Base-by-base conservation (phyloP, 2,113 vertebrate species). In the Hystrix cristata region DNA sequence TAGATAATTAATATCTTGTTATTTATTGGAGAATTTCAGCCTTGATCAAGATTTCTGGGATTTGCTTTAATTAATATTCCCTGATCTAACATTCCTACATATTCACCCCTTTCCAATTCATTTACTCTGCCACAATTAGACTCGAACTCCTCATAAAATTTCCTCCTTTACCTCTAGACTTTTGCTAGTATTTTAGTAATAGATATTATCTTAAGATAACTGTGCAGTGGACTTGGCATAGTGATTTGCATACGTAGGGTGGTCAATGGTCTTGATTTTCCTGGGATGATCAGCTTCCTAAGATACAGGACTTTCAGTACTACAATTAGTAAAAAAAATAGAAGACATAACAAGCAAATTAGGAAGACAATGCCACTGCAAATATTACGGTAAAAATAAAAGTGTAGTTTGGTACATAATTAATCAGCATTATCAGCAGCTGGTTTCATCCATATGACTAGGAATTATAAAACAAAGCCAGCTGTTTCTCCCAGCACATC, bases 381-480 rank as follows among this genome's bases (percentile, higher is more conserved):
- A 97, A 43, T 80, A 29, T 91, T 72, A 80, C 13, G 87, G 96
- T 96, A 97, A 87, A 87, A n/a, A n/a, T 64, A 96, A 97, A 97
- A 88, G 34, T 74, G 18, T 13, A 95, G 31, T 9, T 74, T 97
- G 90, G 82, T 98, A 96, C 64, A 55, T 98, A 98, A 98, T 98
- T 98, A 97, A 98, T 98, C 96, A 98, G 90, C 95, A 96, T 98
- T 96, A 98, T 98, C 95, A 91, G 81, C 82, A 97, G 97, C 65
- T 96, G 97, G 0, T 0, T 97, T 96, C 81, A 94, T 67, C 94
- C n/a, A 90, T 53, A 95, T 97, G 98, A 53, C 84, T 92, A 94
- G 59, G 82, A 97, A 96, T 97, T 95, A 97, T 87, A 98, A 93
- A 97, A 89, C 76, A 97, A 97, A 98, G 13, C 4, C 43, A 91